These are phyloP conservation scores for Phragmatobia fuliginosa DNA, from an alignment of 2,888 invertebrate species.

Conservation along the genomic window DNA sequence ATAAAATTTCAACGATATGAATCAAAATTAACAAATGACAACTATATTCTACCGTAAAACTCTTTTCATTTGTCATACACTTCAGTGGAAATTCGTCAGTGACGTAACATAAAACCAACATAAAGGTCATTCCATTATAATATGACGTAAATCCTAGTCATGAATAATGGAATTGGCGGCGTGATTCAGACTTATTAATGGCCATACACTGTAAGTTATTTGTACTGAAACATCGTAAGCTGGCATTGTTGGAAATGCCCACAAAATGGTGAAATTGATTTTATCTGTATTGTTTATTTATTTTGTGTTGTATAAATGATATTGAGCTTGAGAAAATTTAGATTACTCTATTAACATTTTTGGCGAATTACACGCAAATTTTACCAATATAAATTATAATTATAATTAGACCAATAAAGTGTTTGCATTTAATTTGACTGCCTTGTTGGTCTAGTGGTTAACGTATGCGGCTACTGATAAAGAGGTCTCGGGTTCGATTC, in stretches of 20 bases:
- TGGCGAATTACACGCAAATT: too few relatives aligned
- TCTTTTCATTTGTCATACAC: background rate
- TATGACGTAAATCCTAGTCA: slow-evolving; percentile 61
- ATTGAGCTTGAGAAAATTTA: background rate
- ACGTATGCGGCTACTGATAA: too few relatives aligned
- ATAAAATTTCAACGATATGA: background rate
- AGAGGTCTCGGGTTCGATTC: too few relatives aligned
- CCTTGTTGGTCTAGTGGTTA: too few relatives aligned
- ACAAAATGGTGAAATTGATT: slow-evolving; percentile 34
- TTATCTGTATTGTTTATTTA: background rate
- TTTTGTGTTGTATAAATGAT: background rate
- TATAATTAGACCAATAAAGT: too few relatives aligned
- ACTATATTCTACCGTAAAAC: background rate
- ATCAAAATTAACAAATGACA: background rate
- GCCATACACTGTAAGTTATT: slow-evolving; percentile 57
- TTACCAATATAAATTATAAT: too few relatives aligned
- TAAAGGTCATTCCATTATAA: slow-evolving; percentile 67
- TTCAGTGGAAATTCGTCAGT: slow-evolving; percentile 7
- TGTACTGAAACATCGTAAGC: slow-evolving; percentile 47
- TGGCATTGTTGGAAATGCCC: slow-evolving; percentile 18
- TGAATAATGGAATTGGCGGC: slow-evolving; percentile 47
- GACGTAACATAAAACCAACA: slow-evolving; percentile 49
- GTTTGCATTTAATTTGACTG: too few relatives aligned
- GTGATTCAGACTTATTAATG: slow-evolving; percentile 68
- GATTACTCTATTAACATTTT: too few relatives aligned